Percentiles rank a stretch among this genome's conserved stretches.
phyloP scores from a whole-genome alignment of 2,888 invertebrate genomes.

The Oegoconia quadripuncta region DNA sequence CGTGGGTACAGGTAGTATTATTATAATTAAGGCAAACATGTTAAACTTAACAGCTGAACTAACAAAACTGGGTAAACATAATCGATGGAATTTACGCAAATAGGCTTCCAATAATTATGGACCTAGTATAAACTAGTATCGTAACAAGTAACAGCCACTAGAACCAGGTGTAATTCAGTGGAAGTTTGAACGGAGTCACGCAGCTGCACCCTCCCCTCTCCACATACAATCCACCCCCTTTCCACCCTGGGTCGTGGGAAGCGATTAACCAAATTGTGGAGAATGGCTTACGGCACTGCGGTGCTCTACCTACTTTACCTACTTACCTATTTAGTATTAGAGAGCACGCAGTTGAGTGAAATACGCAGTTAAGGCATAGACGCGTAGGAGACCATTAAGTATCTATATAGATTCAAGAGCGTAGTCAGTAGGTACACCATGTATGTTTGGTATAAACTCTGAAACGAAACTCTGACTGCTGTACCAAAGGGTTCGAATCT shows the following conservation, averaged over 20 bases:
- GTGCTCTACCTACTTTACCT: slow-evolving; percentile 29
- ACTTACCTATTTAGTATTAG: slow-evolving; percentile 17
- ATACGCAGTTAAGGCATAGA: neutral
- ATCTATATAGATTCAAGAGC: no score
- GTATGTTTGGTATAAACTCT: no score
- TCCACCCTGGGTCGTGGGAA: slow-evolving; percentile 30
- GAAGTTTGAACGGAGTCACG: slow-evolving; percentile 47
- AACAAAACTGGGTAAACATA: neutral
- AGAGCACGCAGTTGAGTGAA: neutral
- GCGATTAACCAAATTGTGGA: slow-evolving; percentile 61
- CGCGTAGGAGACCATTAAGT: neutral
- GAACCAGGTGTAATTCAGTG: slow-evolving; percentile 20
- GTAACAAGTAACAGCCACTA: neutral
- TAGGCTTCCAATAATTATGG: neutral
- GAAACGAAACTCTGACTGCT: no score
- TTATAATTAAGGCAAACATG: no score
- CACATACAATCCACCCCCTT: slow-evolving; percentile 13
- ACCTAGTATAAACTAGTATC: neutral
- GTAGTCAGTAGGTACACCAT: neutral
- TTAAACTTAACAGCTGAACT: neutral
- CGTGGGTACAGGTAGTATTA: no score
- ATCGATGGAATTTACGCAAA: neutral
- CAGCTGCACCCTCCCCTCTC: slow-evolving; percentile 26
- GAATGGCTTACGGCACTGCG: slow-evolving; percentile 51
- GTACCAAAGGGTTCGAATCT: no score